These are phyloP conservation scores for Temnothorax curvispinosus DNA, from an alignment of 1,140 invertebrate genomes.

Conservation along the genomic window DNA sequence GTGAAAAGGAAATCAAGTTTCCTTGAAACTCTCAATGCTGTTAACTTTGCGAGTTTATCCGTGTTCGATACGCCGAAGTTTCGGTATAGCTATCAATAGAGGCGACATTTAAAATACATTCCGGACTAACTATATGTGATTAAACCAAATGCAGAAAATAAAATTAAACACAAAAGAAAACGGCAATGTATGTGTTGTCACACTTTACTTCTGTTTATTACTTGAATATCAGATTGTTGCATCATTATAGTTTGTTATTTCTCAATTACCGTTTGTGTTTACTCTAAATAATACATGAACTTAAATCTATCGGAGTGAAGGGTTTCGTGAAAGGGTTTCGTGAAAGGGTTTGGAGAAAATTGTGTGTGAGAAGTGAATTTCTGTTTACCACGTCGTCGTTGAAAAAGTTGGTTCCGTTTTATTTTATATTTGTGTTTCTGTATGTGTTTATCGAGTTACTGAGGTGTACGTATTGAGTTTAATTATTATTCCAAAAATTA, in stretches of 20 bases:
- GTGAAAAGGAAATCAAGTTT: not conserved
- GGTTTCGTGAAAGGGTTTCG: not conserved
- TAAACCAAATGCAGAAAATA: not conserved
- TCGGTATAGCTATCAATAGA: not conserved
- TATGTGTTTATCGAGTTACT: not conserved
- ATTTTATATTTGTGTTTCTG: not conserved
- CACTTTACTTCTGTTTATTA: not conserved
- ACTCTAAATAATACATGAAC: not conserved
- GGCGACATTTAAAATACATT: not conserved
- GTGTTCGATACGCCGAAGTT: not conserved
- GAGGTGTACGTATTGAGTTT: not conserved
- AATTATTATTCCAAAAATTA: not conserved
- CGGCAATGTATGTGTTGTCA: not conserved
- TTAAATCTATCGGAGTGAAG: not conserved
- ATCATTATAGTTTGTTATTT: not conserved
- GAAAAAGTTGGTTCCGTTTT: not conserved
- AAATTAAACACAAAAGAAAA: not conserved
- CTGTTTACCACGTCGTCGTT: not conserved
- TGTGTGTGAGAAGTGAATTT: not conserved
- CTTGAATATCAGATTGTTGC: not conserved
- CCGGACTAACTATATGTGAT: not conserved
- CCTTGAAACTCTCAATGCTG: not conserved
- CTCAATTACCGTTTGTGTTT: not conserved
- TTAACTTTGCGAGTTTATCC: not conserved
- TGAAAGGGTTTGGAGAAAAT: not conserved